Evolutionary conservation across 2,797 vertebrate species (phyloP), one percentile per base, ranked within the genome.

Genomic region (Notolepis coatsorum): DNA sequence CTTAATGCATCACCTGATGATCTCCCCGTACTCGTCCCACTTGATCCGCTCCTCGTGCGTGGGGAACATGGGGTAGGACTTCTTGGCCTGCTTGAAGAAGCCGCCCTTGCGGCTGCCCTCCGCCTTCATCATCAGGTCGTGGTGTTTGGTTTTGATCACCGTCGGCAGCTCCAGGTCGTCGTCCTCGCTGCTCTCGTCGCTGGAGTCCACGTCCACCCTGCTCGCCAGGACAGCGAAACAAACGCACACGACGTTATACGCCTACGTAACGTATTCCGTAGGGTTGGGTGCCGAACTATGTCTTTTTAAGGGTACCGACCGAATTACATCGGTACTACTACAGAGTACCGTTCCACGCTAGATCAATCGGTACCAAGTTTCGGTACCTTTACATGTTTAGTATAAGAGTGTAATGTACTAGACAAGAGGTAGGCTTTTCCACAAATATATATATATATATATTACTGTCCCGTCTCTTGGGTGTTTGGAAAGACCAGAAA

Each of bases 61-160:
- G n/a, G 98, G 98, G 77, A 97, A 99, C 97, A 99, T 99, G 0
- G 97, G 97, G 10, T 99, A 98, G 2, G 96, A 96, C 73, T 99
- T 99, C 72, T 99, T 99, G 25, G 98, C 97, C 81, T 99, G 98
- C 84, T 99, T 99, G 91, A 99, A 99, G 91, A 99, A 99, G 53
- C 97, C 96, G 77, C 98, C 97, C 81, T 99, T 99, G 6, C 97
- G 94, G 73, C 84, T 96, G 0, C 97, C 96, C 88, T 99, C 98
- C 0, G 94, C 93, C 84, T 99, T 99, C 98, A 99, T 99, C 98
- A 99, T 99, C 84, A 99, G 86, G 86, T 99, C 98, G 3, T 94
- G 93, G 43, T 99, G 97, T 81, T 99, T 99, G 28, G 90, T 93
- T 88, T 99, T 99, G 57, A 95, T 93, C 0, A 82, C 79, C 0